phyloP scores from a whole-genome alignment of 2,797 vertebrate genomes.

The Epinephelus coioides region DNA sequence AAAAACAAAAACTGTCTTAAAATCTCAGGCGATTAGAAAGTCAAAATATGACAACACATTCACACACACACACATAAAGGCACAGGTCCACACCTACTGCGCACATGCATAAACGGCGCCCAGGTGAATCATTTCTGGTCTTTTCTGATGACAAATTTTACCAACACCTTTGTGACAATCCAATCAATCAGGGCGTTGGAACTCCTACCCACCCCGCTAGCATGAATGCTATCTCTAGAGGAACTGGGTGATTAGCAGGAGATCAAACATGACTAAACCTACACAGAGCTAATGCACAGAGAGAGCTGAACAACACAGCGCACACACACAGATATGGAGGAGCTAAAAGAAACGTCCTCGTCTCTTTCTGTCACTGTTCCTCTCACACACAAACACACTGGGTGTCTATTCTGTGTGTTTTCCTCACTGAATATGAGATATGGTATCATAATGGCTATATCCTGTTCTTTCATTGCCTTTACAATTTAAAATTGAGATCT shows the following conservation, averaged over 20 bases:
- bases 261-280: conserved; percentile 19
- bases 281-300: background rate
- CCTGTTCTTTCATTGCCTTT: conserved; percentile 38
- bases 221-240: conserved; percentile 44
- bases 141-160: conserved; percentile 2
- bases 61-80: conserved; percentile 2
- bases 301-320: conserved; percentile 3
- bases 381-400: conserved; percentile 15
- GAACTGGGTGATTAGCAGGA: conserved; percentile 23
- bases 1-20: background rate
- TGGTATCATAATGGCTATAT: conserved; percentile 29
- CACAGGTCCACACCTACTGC: conserved; percentile 1
- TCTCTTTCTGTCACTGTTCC: conserved; percentile 6
- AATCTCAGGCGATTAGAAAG: background rate
- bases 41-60: background rate
- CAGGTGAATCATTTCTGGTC: conserved; percentile 5
- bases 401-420: conserved; percentile 17
- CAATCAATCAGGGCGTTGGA: background rate
- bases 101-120: background rate
- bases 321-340: conserved; percentile 3
- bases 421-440: conserved; percentile 25
- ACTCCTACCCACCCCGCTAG: conserved; percentile 10
- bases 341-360: conserved; percentile 18
- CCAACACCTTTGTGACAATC: conserved; percentile 17
- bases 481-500: conserved; percentile 40